phyloP scores from a whole-genome alignment of 1,140 invertebrate species.

The Cydia splendana region DNA sequence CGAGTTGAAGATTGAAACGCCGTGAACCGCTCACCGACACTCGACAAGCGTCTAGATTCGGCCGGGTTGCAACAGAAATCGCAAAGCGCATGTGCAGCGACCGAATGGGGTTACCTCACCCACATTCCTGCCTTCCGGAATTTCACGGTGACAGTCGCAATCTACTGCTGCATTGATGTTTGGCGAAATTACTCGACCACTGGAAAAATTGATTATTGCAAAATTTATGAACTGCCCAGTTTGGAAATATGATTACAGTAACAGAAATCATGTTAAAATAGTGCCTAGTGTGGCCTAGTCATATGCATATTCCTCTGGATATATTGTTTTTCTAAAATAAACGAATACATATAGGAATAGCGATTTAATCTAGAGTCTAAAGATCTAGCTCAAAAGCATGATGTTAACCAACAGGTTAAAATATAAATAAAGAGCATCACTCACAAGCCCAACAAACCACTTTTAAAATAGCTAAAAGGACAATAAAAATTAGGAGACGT shows the following conservation, averaged over 20 bases:
- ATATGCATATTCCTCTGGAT: neutral
- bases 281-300: neutral
- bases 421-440: slow-evolving; percentile 21
- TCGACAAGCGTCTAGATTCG: slow-evolving; percentile 50
- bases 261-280: neutral
- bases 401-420: neutral
- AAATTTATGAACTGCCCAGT: neutral
- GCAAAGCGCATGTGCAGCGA: slow-evolving; percentile 68
- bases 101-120: slow-evolving; percentile 71
- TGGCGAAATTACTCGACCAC: slow-evolving; percentile 34
- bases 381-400: neutral
- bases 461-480: slow-evolving; percentile 27
- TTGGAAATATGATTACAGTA: neutral
- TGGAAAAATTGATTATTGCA: slow-evolving; percentile 32
- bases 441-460: slow-evolving; percentile 4
- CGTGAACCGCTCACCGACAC: slow-evolving; percentile 40
- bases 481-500: slow-evolving; percentile 29
- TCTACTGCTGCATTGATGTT: slow-evolving; percentile 50
- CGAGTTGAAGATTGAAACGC: slow-evolving; percentile 55
- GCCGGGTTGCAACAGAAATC: slow-evolving; percentile 63
- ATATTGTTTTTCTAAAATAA: too few relatives aligned
- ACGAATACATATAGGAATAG: too few relatives aligned
- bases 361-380: too few relatives aligned
- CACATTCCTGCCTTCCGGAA: slow-evolving; percentile 73
- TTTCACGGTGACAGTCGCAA: slow-evolving; percentile 66